Evolutionary conservation across 2,888 invertebrate genomes (phyloP), one percentile per base, ranked within the genome.

Genomic region (Drosophila heteroneura): DNA sequence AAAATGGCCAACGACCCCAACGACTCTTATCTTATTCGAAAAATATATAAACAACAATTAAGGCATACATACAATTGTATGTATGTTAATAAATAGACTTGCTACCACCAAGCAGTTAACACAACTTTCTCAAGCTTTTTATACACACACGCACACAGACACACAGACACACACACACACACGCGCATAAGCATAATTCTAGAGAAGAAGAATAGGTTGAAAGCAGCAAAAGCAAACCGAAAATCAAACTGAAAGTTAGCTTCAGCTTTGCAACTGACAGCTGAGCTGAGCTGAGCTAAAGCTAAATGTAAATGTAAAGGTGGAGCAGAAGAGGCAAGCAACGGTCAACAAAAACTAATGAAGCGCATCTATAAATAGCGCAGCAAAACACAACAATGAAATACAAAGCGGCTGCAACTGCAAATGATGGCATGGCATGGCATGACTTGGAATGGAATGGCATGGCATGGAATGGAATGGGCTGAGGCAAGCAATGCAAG

Each of bases 321-420:
- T 39, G 22, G 62, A 47, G 49, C 16, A n/a, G 32, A 5, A 37
- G n/a, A 32, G 16, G 58, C 30, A 30, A 35, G 12, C 41, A 33
- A 44, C 26, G 26, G 10, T 16, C 56, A 78, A 68, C 62, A 71
- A 74, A 64, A 82, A 82, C 75, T 61, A 76, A 81, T 81, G 73
- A 78, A 77, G 65, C 73, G 67, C 67, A 51, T 73, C 83, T 88
- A 84, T 74, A 83, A 85, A 83, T 81, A 83, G 81, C 81, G 61
- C 65, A 74, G 63, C 51, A 51, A 65, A 66, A 32, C 47, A 57
- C 39, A 57, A 60, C 44, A 62, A 53, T 19, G 32, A 51, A 39
- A 53, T 47, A 33, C 41, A n/a, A 69, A 49, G 37, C 66, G 56
- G 58, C 56, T 60, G 65, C 76, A 76, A 76, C 71, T 68, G 67